phyloP scores from a whole-genome alignment of 2,797 vertebrate species.

The Thaleichthys pacificus region DNA sequence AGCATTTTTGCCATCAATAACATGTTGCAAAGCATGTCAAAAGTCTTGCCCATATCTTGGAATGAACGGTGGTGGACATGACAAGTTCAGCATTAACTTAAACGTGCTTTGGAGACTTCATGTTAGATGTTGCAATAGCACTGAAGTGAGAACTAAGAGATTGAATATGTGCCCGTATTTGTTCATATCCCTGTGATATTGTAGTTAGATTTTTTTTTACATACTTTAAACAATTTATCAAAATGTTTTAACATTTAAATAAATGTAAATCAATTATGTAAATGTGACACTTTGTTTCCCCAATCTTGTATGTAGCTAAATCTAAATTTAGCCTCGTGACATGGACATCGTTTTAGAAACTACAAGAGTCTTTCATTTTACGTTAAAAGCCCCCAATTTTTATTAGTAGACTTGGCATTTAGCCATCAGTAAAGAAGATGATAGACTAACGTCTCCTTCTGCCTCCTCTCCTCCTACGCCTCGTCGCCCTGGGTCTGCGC shows the following conservation, averaged over 20 bases:
- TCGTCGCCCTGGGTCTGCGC: not conserved
- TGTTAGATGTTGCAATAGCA: not conserved
- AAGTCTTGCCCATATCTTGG: too few relatives aligned
- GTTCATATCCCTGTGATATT: not conserved
- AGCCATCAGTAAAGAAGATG: not conserved
- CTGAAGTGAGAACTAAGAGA: not conserved
- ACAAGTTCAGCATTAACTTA: too few relatives aligned
- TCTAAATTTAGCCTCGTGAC: too few relatives aligned
- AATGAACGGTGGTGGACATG: too few relatives aligned
- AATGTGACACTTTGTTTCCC: too few relatives aligned
- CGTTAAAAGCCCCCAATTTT: not conserved
- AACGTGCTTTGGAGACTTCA: not conserved
- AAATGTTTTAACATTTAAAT: constrained; percentile 2
- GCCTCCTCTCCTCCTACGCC: not conserved
- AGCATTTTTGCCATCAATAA: too few relatives aligned
- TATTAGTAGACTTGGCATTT: not conserved
- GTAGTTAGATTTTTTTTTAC: not conserved
- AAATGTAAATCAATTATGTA: not conserved
- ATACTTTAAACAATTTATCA: not conserved
- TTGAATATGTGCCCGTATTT: not conserved
- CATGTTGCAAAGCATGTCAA: too few relatives aligned
- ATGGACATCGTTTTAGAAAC: not conserved
- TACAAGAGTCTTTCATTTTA: not conserved
- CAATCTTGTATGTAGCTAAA: too few relatives aligned
- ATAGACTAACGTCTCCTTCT: constrained; percentile 5